Evolutionary conservation across 2,888 invertebrate species (phyloP).

Genomic region (Stenotaenia linearis): DNA sequence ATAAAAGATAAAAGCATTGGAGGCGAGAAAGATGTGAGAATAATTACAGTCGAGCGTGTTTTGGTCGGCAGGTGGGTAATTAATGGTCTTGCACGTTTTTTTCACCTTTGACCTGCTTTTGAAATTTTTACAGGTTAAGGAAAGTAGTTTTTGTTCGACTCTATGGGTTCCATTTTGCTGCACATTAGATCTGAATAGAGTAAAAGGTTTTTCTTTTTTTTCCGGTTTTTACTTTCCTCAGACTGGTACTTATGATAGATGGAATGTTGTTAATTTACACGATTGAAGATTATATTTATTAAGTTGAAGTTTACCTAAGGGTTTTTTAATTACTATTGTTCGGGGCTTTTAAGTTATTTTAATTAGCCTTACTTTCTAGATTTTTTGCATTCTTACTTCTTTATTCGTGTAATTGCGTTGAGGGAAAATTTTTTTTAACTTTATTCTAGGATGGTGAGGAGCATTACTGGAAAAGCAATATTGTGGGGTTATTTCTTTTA

Average conservation of each 20-base stretch:
- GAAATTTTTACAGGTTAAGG: background rate
- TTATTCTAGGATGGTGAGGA: too few species aligned
- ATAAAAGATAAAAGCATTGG: background rate
- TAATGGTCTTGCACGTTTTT: background rate
- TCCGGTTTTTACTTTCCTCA: background rate
- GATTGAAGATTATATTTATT: background rate
- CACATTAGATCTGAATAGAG: background rate
- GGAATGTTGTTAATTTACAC: background rate
- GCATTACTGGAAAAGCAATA: too few species aligned
- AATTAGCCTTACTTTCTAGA: too few species aligned
- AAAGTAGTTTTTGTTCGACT: background rate
- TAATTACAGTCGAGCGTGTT: slow-evolving; percentile 6
- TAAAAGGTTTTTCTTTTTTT: background rate
- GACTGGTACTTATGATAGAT: background rate
- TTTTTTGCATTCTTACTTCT: too few species aligned
- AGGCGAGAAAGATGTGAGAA: slow-evolving; percentile 3
- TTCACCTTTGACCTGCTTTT: slow-evolving; percentile 10
- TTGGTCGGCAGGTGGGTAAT: slow-evolving; percentile 19
- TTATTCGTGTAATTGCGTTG: too few species aligned
- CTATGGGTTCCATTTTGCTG: background rate
- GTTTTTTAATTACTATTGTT: too few species aligned
- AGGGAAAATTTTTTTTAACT: too few species aligned
- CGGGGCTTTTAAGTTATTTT: too few species aligned
- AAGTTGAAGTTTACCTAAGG: too few species aligned
- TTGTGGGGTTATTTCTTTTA: too few species aligned